A percentile compares a stretch with the other conserved stretches of the same genome.
phyloP scores from a whole-genome alignment of 92 coral and sea anemone genomes.

The Scolanthus callimorphus region DNA sequence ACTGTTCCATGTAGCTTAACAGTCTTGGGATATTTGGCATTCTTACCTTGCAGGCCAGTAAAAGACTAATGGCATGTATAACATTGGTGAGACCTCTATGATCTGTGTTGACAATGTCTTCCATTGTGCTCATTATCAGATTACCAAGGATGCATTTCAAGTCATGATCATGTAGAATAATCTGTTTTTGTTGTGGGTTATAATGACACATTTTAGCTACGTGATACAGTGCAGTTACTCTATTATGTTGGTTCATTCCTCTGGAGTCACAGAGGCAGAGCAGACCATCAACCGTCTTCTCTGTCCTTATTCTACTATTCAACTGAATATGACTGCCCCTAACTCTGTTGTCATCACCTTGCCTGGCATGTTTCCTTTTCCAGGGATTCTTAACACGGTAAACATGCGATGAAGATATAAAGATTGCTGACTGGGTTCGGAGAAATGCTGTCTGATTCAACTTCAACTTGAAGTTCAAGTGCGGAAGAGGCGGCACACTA shows the following conservation, averaged over 20 bases:
- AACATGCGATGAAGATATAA: too few relatives aligned
- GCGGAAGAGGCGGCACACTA: too few relatives aligned
- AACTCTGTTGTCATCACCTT: conserved; percentile 16
- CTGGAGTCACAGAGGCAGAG: conserved; percentile 18
- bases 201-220: conserved; percentile 17
- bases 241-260: conserved; percentile 17
- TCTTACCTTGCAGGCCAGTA: conserved; percentile 5
- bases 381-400: conserved; percentile 2
- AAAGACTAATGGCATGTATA: conserved; percentile 25
- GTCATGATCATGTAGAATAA: conserved; percentile 3
- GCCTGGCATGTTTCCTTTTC: neutral
- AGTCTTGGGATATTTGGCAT: conserved; percentile 13
- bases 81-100: conserved; percentile 26
- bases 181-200: conserved; percentile 16
- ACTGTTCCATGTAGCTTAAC: conserved; percentile 1
- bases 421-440: too few relatives aligned
- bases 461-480: too few relatives aligned
- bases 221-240: conserved; percentile 20
- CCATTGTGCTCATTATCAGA: conserved; percentile 8
- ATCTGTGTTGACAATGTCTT: conserved; percentile 8
- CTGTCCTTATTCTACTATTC: conserved; percentile 9
- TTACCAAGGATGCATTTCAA: conserved; percentile 2
- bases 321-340: conserved; percentile 20
- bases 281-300: conserved; percentile 7
- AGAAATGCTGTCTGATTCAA: too few relatives aligned